Evolutionary conservation across 2,888 invertebrate species (phyloP).

Genomic region (Laspeyria flexula): DNA sequence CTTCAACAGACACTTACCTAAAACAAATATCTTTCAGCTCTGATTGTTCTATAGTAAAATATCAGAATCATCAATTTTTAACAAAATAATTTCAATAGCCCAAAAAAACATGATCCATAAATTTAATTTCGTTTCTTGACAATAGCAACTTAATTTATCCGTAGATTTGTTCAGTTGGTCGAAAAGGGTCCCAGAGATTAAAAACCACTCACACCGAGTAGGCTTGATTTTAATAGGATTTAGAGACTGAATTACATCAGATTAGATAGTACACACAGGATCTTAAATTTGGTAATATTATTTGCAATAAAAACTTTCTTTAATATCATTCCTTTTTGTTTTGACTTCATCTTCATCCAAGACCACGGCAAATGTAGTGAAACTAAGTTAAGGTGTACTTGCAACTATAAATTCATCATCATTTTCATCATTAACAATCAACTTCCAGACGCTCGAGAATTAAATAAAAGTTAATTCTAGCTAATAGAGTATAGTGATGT

Average conservation of each 20-base stretch:
- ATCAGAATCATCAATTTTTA: no score
- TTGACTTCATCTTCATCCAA: not conserved
- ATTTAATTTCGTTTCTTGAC: constrained; percentile 4
- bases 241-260: constrained; percentile 24
- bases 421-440: no score
- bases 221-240: constrained; percentile 42
- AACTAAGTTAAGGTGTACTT: no score
- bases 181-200: constrained; percentile 39
- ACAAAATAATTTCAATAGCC: not conserved
- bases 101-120: constrained; percentile 2
- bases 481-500: no score
- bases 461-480: no score
- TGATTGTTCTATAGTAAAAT: no score
- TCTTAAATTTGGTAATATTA: not conserved
- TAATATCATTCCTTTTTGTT: not conserved
- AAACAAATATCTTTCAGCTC: no score
- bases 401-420: no score
- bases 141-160: constrained; percentile 16
- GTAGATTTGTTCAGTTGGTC: constrained; percentile 16
- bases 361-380: not conserved
- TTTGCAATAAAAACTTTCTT: not conserved
- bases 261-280: constrained; percentile 12
- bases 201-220: constrained; percentile 38
- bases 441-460: no score
- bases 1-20: no score